A percentile compares a stretch with the other conserved stretches of the same genome.
phyloP scores from a whole-genome alignment of 2,113 vertebrate species.

The Xenopus borealis region DNA sequence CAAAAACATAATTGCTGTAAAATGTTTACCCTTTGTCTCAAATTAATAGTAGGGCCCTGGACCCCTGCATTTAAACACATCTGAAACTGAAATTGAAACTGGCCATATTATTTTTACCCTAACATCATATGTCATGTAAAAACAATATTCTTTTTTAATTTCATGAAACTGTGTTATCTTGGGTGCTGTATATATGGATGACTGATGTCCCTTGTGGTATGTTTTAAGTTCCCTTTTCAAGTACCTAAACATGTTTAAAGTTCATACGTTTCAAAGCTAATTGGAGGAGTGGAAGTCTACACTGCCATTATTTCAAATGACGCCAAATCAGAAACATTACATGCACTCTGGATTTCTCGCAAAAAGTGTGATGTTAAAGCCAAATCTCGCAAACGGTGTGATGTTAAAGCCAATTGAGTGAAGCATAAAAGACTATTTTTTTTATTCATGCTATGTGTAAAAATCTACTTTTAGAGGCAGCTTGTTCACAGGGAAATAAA shows the following conservation, averaged over 20 bases:
- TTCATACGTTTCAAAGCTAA: not conserved
- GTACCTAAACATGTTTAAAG: not conserved
- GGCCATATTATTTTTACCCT: too few relatives aligned
- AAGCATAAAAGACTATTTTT: conserved; percentile 11
- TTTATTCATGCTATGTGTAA: conserved; percentile 22
- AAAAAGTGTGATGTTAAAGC: not conserved
- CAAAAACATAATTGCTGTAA: too few relatives aligned
- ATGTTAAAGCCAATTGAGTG: not conserved
- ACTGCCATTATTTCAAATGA: not conserved
- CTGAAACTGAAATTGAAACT: too few relatives aligned
- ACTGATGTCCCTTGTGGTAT: not conserved
- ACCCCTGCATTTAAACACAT: too few relatives aligned
- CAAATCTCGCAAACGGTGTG: not conserved
- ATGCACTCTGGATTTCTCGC: not conserved
- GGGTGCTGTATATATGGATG: too few relatives aligned
- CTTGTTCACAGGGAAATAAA: conserved; percentile 27
- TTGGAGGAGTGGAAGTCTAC: not conserved
- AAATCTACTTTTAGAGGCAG: conserved; percentile 16
- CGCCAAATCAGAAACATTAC: not conserved
- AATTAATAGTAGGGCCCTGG: too few relatives aligned
- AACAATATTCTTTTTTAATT: too few relatives aligned
- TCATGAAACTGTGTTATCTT: too few relatives aligned
- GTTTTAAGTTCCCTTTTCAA: not conserved
- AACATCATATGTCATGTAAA: too few relatives aligned
- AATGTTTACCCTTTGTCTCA: too few relatives aligned